Evolutionary conservation across 2,797 vertebrate species (phyloP).

Genomic region (Rhinogobio ventralis): DNA sequence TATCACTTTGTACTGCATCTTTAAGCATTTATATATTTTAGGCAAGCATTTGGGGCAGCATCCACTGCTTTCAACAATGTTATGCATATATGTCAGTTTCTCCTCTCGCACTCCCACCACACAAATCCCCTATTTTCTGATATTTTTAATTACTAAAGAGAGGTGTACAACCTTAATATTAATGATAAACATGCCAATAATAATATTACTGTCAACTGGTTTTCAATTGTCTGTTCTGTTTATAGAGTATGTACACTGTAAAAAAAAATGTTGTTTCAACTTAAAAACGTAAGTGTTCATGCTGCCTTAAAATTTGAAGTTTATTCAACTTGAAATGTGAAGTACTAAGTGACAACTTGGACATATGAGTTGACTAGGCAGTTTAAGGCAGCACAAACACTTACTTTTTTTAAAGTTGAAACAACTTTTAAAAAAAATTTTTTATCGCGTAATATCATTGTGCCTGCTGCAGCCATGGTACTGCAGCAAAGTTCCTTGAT

Average conservation of each 20-base stretch:
- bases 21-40: background rate
- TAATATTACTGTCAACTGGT: background rate
- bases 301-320: no score
- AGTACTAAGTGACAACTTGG: no score
- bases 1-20: background rate
- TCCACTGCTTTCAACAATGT: background rate
- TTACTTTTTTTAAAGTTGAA: no score
- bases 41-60: background rate
- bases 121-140: background rate
- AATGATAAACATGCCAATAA: background rate
- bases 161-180: background rate
- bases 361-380: no score
- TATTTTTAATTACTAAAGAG: background rate
- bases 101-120: background rate
- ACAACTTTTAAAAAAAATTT: no score
- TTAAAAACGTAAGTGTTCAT: no score
- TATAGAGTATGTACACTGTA: background rate
- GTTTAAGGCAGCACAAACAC: no score
- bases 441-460: no score
- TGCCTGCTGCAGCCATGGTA: no score
- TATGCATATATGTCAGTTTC: background rate
- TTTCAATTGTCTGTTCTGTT: background rate
- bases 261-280: no score
- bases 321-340: no score
- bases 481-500: no score